These are phyloP conservation scores for Carterocephalus palaemon DNA, from an alignment of 2,888 invertebrate species.

Conservation along the genomic window DNA sequence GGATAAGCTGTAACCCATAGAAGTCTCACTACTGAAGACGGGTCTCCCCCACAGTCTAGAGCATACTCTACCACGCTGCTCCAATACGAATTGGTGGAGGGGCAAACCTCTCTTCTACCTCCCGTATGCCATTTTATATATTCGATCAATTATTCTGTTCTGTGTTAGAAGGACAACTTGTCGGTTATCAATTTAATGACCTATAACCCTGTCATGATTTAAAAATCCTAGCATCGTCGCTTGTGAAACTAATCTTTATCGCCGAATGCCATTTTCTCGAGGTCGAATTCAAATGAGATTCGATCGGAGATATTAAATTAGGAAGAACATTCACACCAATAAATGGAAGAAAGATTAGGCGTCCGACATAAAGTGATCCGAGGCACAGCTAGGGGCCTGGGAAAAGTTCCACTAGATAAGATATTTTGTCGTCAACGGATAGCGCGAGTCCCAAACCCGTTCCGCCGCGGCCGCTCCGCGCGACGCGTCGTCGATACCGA, in stretches of 20 bases:
- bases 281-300: slow-evolving; percentile 13
- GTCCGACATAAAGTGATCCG: slow-evolving; percentile 5
- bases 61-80: no score
- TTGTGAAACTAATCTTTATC: slow-evolving; percentile 14
- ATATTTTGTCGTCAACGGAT: slow-evolving; percentile 18
- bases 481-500: slow-evolving; percentile 17
- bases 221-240: slow-evolving; percentile 5
- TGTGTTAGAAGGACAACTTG: slow-evolving; percentile 7
- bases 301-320: slow-evolving; percentile 2
- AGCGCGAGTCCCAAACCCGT: slow-evolving; percentile 17
- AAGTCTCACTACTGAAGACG: neutral
- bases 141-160: no score
- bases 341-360: neutral
- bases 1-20: neutral
- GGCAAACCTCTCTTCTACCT: no score
- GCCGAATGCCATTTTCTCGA: slow-evolving; percentile 10
- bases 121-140: no score
- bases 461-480: slow-evolving; percentile 17
- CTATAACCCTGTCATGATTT: slow-evolving; percentile 3
- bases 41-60: no score
- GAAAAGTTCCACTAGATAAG: slow-evolving; percentile 22
- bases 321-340: slow-evolving; percentile 4
- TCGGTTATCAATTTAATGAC: slow-evolving; percentile 9
- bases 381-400: slow-evolving; percentile 4
- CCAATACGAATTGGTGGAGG: no score